These are phyloP conservation scores for Caiman crocodilus DNA, from an alignment of 2,797 vertebrate genomes.

Conservation along the genomic window DNA sequence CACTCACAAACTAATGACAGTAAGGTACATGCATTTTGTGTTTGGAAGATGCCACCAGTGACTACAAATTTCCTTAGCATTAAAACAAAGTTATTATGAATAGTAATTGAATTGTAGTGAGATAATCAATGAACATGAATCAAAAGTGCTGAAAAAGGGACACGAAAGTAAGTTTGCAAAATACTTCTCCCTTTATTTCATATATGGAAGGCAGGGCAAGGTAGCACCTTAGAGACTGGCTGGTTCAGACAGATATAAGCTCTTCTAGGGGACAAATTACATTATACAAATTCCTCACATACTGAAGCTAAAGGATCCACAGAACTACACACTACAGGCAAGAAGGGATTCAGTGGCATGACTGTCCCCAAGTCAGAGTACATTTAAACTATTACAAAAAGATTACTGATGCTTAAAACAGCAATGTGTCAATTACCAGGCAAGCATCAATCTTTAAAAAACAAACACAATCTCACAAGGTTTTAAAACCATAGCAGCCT, in stretches of 20 bases:
- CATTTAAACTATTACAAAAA: background rate
- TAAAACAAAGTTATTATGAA: background rate
- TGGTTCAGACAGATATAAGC: too few relatives aligned
- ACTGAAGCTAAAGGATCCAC: background rate
- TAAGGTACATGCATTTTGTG: background rate
- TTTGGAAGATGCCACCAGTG: background rate
- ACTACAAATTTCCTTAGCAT: constrained; percentile 3
- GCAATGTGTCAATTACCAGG: background rate
- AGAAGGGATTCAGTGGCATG: background rate
- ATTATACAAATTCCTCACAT: background rate
- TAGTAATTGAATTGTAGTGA: constrained; percentile 21
- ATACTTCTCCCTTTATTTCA: constrained; percentile 19
- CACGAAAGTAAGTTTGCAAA: constrained; percentile 20
- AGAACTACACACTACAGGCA: background rate
- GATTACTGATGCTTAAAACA: background rate
- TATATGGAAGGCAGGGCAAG: too few relatives aligned
- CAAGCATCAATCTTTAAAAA: background rate
- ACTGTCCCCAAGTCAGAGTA: background rate
- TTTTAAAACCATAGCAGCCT: background rate
- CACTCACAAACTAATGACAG: constrained; percentile 38
- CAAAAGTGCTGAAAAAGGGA: constrained; percentile 13
- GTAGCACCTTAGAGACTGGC: too few relatives aligned
- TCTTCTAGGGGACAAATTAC: background rate
- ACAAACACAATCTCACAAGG: background rate
- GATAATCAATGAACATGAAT: constrained; percentile 46